Conservation (phyloP, 2,888 invertebrate species). For the Drosophila fungiperda region DNA sequence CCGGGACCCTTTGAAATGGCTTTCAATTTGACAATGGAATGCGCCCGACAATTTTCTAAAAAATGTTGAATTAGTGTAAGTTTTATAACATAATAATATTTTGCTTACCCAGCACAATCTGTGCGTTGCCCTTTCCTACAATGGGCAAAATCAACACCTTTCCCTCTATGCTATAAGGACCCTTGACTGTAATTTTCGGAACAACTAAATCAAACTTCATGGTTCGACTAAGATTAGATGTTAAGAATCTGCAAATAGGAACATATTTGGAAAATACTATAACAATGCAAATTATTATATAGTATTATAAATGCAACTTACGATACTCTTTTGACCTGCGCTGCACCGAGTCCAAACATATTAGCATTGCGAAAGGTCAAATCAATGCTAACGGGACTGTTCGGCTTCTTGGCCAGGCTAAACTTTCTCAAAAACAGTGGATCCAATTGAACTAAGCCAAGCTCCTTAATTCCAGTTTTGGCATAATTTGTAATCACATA, state of each 20-base stretch:
- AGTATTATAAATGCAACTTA: slow-evolving; percentile 46
- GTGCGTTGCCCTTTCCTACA: slow-evolving; percentile 70
- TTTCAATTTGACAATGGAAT: slow-evolving; percentile 38
- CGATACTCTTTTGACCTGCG: slow-evolving; percentile 54
- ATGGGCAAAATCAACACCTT: slow-evolving; percentile 80
- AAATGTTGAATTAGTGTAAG: neutral
- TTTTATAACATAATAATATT: neutral
- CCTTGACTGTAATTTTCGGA: slow-evolving; percentile 71
- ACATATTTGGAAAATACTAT: neutral
- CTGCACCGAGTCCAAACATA: slow-evolving; percentile 70
- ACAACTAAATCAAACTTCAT: slow-evolving; percentile 61
- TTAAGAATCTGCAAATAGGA: slow-evolving; percentile 66
- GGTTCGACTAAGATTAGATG: slow-evolving; percentile 47
- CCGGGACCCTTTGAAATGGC: slow-evolving; percentile 59
- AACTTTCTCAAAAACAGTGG: slow-evolving; percentile 80
- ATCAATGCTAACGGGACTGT: slow-evolving; percentile 82
- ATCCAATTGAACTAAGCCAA: slow-evolving; percentile 79
- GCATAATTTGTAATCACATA: slow-evolving; percentile 54
- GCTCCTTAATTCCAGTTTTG: slow-evolving; percentile 68
- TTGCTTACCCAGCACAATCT: slow-evolving; percentile 68
- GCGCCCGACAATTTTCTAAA: slow-evolving; percentile 44
- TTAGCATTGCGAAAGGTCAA: slow-evolving; percentile 78
- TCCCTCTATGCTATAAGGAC: slow-evolving; percentile 80
- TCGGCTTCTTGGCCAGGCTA: slow-evolving; percentile 69
- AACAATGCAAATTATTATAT: neutral